Evolutionary conservation across 92 coral and sea anemone genomes (phyloP), one percentile per base, ranked within the genome.

Genomic region (Ricordea florida): DNA sequence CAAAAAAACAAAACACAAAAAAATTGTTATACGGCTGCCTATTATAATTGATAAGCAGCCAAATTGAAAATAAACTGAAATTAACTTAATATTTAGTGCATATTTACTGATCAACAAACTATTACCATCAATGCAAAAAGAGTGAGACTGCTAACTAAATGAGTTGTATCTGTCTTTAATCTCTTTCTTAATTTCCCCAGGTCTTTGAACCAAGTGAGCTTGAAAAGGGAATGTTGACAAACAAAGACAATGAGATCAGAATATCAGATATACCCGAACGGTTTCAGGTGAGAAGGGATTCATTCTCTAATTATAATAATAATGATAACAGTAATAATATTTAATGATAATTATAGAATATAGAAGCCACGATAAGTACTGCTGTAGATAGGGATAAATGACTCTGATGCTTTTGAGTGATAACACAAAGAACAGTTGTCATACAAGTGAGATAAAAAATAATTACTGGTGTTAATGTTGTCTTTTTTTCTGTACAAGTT

Each of bases 141-240:
- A 9, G 7, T 4, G 1, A 17, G 3, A 69, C 0, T n/a, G 6
- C 10, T 25, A 5, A 2, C 5, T 15, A 14, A 21, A 45, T 29
- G 14, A 33, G 51, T 14, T 24, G 48, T 29, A n/a, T 21, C 55
- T 37, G 14, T 26, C 18, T 18, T 8, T 30, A 11, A 9, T 17
- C 44, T 20, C 13, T 5, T 65, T 74, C 21, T 45, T n/a, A n/a
- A 14, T 74, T 20, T 24, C 15, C 28, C 0, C 29, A 93, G 98
- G 96, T 93, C 16, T 94, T 91, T 87, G 98, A 94, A 72, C 98
- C 98, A 66, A 94, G 98, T 89, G 98, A 94, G 66, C 76, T 94
- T 23, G 97, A 94, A 65, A 94, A 94, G 53, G 97, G 97, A 20
- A 87, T 91, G 93, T 86, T 94, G 72, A 94, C 98, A 27, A 88